Evolutionary conservation across 2,797 vertebrate genomes (phyloP), one percentile per base, ranked within the genome.

Genomic region (Ataeniobius toweri): DNA sequence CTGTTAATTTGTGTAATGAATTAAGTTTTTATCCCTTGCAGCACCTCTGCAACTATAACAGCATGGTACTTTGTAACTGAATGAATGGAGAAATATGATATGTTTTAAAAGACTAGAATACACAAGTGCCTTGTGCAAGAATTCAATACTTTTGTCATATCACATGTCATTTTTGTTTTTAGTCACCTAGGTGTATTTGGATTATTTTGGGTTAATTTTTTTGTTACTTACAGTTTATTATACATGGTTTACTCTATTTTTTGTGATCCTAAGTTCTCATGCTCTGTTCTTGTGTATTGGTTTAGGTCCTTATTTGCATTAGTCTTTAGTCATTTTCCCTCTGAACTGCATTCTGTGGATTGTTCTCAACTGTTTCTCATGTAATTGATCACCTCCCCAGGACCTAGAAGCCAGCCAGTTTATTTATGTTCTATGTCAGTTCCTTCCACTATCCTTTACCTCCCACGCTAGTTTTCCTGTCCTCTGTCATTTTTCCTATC

Each of bases 41-140:
- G 71, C 31, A 51, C 16, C 9, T 59, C 48, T 74, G 46, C 48
- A 46, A 5, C 3, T 73, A 12, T 28, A 65, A n/a, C 22, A n/a
- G 39, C n/a, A 51, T 18, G 31, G 1, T 9, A n/a, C 24, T 48
- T 36, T 20, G 22, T 12, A 46, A 31, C 44, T 46, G 68, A 67
- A 55, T 46, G 24, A 80, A 63, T 58, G n/a, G 39, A 74, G 75
- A 79, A 14, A 80, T 28, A 28, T 44, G 74, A 56, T 3, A 13
- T 6, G 1, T 63, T 31, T 63, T 16, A 63, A 36, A 20, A 8
- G 16, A 51, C 50, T 28, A 63, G 16, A 31, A 18, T 14, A 61
- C 28, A 18, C 26, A 6, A 61, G 18, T 65, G 61, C 20, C 28
- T 39, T 22, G 6, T 65, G 20, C 53, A 55, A 55, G 18, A 55